Evolutionary conservation across 2,113 vertebrate species (phyloP).

Genomic region (Columbina picui): DNA sequence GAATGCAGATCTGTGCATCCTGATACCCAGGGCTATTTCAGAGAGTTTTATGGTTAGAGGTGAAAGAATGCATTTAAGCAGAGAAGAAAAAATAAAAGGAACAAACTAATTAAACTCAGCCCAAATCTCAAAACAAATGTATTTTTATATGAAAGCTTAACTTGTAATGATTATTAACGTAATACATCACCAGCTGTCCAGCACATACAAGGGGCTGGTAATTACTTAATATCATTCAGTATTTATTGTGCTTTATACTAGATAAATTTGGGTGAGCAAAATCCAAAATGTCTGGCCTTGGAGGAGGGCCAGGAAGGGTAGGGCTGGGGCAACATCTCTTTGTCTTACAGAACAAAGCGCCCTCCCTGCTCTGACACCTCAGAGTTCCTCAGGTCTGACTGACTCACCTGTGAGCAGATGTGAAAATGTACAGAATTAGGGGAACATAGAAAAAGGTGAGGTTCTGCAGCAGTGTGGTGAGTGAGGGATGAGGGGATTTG

Average conservation of each 20-base stretch:
- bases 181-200: neutral
- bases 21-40: neutral
- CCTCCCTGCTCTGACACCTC: neutral
- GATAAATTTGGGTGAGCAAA: neutral
- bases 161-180: neutral
- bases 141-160: neutral
- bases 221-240: neutral
- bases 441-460: neutral
- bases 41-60: neutral
- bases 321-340: neutral
- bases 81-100: neutral
- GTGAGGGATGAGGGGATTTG: neutral
- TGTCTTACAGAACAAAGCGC: neutral
- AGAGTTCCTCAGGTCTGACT: neutral
- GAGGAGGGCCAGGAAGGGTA: neutral
- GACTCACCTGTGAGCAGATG: neutral
- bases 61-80: neutral
- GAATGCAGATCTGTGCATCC: neutral
- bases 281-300: neutral
- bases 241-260: neutral
- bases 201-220: neutral
- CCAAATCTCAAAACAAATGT: neutral
- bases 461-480: neutral
- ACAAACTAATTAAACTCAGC: neutral
- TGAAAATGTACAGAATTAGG: neutral